Conservation (phyloP, 2,888 invertebrate species). For the Incurvaria masculella region DNA sequence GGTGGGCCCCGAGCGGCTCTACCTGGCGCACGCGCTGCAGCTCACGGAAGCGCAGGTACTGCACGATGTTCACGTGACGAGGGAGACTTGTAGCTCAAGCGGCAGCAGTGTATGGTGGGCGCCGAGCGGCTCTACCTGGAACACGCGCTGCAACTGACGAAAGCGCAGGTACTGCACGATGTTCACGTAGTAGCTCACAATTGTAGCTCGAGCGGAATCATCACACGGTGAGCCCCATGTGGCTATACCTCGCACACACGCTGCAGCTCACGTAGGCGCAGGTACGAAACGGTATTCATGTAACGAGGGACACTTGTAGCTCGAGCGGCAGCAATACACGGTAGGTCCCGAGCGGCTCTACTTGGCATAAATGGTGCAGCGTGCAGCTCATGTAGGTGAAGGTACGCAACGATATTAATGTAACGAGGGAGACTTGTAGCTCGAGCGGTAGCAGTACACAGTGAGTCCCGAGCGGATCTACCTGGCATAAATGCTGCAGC, state of each 20-base stretch:
- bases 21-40: constrained; percentile 83
- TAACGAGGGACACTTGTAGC: not conserved
- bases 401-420: constrained; percentile 21
- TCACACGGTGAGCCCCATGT: constrained; percentile 64
- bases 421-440: not conserved
- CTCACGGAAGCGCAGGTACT: constrained; percentile 85
- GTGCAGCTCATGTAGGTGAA: constrained; percentile 24
- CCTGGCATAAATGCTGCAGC: no score
- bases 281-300: constrained; percentile 21
- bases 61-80: not conserved
- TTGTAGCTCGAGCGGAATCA: constrained; percentile 95
- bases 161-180: constrained; percentile 64
- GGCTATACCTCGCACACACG: constrained; percentile 37
- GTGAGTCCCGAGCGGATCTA: no score
- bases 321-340: not conserved
- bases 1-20: constrained; percentile 94
- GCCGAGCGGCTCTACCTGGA: not conserved
- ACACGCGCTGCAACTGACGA: not conserved
- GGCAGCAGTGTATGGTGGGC: not conserved
- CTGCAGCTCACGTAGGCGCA: constrained; percentile 24
- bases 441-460: not conserved
- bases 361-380: not conserved
- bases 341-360: not conserved
- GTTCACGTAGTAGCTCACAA: constrained; percentile 94
- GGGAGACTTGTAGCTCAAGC: not conserved